Evolutionary conservation across 2,888 invertebrate genomes (phyloP), one percentile per base, ranked within the genome.

Genomic region (Noctua janthina): DNA sequence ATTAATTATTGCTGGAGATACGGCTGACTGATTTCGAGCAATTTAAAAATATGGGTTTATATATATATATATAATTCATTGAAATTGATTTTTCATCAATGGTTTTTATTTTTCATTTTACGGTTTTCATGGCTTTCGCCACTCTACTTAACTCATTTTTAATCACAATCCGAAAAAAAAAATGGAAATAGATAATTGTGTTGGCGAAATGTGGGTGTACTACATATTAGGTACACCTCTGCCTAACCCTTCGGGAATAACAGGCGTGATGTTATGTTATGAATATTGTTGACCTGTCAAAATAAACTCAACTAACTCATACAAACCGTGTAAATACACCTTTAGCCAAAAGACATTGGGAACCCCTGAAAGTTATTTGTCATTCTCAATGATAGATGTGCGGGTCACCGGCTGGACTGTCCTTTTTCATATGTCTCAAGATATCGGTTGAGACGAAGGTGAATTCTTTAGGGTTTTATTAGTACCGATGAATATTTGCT

Each of bases 361-460:
- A 71, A 81, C 67, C 72, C 69, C 71, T 73, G 66, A 82, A 88
- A 81, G 66, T 84, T 86, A 84, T 86, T 79, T 77, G 75, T 86
- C 79, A 76, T 74, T 39, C 71, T 78, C 83, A 84, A 88, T 87
- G 87, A 88, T 86, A 78, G 83, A 89, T 88, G 69, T 11, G 35
- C 20, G 35, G 81, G 83, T 78, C 88, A 82, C 43, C 35, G 68
- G 23, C 59, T 39, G 49, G 54, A 80, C 75, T 71, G 69, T 84
- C 76, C 66, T 35, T 69, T 49, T 68, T 56, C 66, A 83, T 66
- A 66, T 73, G 59, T 85, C 62, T 73, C 49, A 62, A 17, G 62
- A 51, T 72, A 74, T n/a, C 39, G 74, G 56, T 62, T 35, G 5
- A 39, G 39, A 77, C 46, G 51, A 17, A 71, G 69, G n/a, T 51